Conservation (phyloP, 2,113 vertebrate species). For the Petrocephalus zakoni region DNA sequence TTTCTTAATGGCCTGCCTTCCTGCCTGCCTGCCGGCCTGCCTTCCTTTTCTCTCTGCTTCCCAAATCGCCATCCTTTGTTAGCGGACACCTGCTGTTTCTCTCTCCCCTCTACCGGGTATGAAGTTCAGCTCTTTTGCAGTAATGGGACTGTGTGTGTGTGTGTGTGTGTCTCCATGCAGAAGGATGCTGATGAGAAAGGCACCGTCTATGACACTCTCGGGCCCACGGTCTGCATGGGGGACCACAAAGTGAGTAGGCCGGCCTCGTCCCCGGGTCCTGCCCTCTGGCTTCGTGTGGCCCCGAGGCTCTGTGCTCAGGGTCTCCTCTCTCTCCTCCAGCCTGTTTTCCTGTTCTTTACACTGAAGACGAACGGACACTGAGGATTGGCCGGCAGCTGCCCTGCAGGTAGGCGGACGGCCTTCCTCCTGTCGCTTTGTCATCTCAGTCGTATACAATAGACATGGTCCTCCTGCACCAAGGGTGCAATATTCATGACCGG, state of each 20-base stretch:
- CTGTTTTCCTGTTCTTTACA: conserved; percentile 66
- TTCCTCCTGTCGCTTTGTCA: no score
- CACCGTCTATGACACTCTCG: conserved; percentile 62
- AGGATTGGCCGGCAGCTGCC: conserved; percentile 30
- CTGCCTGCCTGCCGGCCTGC: background rate
- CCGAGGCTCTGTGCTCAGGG: background rate
- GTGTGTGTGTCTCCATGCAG: conserved; percentile 44
- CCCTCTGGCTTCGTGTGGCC: background rate
- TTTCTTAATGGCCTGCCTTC: background rate
- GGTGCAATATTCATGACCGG: background rate
- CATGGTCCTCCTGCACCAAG: background rate
- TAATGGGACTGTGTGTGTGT: background rate
- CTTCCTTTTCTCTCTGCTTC: background rate
- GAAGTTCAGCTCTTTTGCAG: background rate
- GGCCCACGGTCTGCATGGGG: conserved; percentile 69
- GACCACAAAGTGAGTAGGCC: conserved; percentile 66
- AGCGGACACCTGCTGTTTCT: background rate
- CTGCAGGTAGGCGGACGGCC: conserved; percentile 46
- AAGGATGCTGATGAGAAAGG: conserved; percentile 37
- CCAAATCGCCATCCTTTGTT: background rate
- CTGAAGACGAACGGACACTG: conserved; percentile 58
- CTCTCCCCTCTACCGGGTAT: background rate
- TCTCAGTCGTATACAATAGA: background rate
- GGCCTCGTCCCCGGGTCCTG: no score
- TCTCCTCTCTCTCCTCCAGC: conserved; percentile 45